These are phyloP conservation scores for Lepus townsendii DNA, from an alignment of 2,797 vertebrate genomes.

Conservation along the genomic window DNA sequence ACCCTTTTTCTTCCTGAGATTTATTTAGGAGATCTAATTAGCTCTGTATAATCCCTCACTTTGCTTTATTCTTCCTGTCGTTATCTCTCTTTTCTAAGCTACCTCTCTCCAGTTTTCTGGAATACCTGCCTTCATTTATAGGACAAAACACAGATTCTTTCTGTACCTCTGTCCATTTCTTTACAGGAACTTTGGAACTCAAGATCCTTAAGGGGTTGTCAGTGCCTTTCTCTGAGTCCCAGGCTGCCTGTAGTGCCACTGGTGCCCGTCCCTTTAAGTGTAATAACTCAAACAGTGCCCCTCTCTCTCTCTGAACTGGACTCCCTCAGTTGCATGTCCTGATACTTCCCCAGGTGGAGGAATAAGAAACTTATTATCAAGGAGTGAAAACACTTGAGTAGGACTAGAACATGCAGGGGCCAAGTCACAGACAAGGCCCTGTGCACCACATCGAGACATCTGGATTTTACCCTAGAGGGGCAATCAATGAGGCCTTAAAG, in stretches of 20 bases:
- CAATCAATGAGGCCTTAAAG: neutral
- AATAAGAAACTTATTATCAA: neutral
- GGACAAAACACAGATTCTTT: neutral
- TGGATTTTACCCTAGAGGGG: neutral
- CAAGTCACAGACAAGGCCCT: neutral
- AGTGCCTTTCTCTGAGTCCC: neutral
- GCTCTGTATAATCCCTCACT: neutral
- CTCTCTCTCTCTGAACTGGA: neutral
- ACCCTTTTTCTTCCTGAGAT: neutral
- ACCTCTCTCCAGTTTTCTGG: neutral
- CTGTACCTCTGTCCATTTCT: neutral
- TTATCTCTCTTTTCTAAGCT: neutral
- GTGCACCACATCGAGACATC: neutral
- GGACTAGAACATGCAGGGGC: neutral
- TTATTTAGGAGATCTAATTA: neutral
- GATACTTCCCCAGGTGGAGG: neutral
- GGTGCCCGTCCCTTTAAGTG: too few relatives aligned
- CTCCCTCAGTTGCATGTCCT: neutral
- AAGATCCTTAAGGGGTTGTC: neutral
- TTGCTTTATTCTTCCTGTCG: neutral
- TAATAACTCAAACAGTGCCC: neutral
- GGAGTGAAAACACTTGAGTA: neutral
- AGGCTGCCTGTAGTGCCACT: rapidly evolving
- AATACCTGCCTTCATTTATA: neutral
- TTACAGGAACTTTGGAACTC: neutral